Base-by-base conservation (phyloP, 2,113 vertebrate genomes). In the Falco punctatus region DNA sequence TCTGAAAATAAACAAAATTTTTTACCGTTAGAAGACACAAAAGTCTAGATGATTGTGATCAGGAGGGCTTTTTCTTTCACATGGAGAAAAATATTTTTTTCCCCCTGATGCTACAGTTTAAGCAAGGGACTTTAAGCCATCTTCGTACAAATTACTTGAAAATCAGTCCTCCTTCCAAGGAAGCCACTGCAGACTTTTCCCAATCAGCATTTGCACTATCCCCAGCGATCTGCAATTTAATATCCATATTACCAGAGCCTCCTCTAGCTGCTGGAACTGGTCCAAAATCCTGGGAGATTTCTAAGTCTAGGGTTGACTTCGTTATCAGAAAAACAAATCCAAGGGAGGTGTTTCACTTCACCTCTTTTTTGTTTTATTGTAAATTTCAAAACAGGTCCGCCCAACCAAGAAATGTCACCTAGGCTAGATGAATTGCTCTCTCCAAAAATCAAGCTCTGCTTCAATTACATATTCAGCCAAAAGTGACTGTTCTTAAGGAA, bases 1-100 rank as follows among this genome's bases (percentile, higher is more conserved):
- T 70, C 79, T 95, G 72, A 97, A 94, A 97, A 93, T 67, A 97
- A 96, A 46, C 77, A 92, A 81, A 96, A 96, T 61, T 23, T 86
- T 94, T 95, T 73, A 91, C 11, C 21, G 64, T 92, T 82, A 79
- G 74, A 92, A 94, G 35, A 77, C 35, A 81, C 3, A 83, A 88
- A 71, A 55, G 27, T 35, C 66, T 46, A 15, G 5, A 81, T 77
- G 62, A 81, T 57, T 48, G 59, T 24, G 42, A 62, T 33, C 40
- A 77, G 59, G 16, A 83, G 58, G 40, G 26, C 62, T 87, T 74
- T 54, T 21, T 10, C 4, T 75, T 62, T 91, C 30, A 33, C n/a
- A 42, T 22, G 15, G 18, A 91, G 58, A 86, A 86, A 62, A 80
- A 64, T 51, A 24, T 42, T 11, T 57, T 71, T 66, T 80, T 78